Base-by-base conservation (phyloP, 2,797 vertebrate species). In the Neosilurus mollespiculum region DNA sequence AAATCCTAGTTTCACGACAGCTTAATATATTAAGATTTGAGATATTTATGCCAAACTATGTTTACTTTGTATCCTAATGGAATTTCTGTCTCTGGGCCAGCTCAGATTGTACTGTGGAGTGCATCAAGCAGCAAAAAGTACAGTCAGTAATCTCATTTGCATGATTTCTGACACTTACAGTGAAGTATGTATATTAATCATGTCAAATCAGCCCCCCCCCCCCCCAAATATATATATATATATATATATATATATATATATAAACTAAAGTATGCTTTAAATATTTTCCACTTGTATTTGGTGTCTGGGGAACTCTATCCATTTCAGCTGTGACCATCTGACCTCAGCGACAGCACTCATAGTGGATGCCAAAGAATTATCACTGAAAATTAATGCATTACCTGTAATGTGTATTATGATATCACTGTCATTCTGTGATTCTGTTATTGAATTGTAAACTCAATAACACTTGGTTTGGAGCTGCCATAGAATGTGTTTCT, bases 281-380 rank as follows among this genome's bases (percentile, higher is more conserved):
- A 78, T 43, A 62, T 59, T 78, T 78, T 49, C 58, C 22, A 62
- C 22, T 62, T 78, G 75, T 62, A 62, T 62, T 62, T 78, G 59
- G 56, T 62, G 43, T 78, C 20, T 49, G 34, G 10, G 58, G 26
- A 3, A 43, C 34, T 77, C 34, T 78, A 49, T 78, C 22, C 26
- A 49, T 62, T 78, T 20, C 58, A 77, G 58, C 75, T 77, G 58
- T 61, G 75, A 43, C 34, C 65, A 49, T 62, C 58, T 78, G 75
- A 62, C 58, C 58, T 62, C 14, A 49, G 16, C 2, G 75, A 62
- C 34, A 49, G 20, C 12, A 2, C 34, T 76, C 56, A 59, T 9
- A 61, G 30, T 37, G 12, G 12, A 62, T 24, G 58, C 58, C 75
- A 62, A 78, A 78, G 37, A 16, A 78, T 43, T 6, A 16, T 49